Conservation (phyloP, 2,113 vertebrate species). For the Engystomops pustulosus region DNA sequence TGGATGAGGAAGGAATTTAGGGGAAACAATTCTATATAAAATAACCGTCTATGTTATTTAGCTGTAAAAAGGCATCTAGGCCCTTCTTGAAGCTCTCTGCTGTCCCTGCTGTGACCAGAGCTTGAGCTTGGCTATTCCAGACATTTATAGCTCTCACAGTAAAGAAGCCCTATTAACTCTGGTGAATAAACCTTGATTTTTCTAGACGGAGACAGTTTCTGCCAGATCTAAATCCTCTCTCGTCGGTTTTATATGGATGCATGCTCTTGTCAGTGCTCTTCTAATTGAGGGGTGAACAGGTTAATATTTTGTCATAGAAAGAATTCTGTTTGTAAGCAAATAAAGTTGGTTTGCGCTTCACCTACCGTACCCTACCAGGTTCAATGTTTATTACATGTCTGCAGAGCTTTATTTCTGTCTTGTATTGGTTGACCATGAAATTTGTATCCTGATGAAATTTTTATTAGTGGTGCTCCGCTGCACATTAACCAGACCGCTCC, state of each 20-base stretch:
- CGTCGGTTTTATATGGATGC: background rate
- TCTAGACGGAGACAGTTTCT: too few relatives aligned
- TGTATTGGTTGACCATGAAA: constrained; percentile 49
- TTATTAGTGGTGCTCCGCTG: constrained; percentile 40
- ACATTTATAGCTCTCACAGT: too few relatives aligned
- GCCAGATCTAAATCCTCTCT: background rate
- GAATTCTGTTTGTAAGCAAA: background rate
- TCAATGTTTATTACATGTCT: constrained; percentile 4
- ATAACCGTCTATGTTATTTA: too few relatives aligned
- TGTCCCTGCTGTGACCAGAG: too few relatives aligned
- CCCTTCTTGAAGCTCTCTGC: too few relatives aligned
- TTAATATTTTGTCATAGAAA: background rate
- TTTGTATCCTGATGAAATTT: constrained; percentile 53
- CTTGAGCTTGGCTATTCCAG: too few relatives aligned
- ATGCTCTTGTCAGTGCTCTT: background rate
- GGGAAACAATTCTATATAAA: too few relatives aligned
- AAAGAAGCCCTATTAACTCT: too few relatives aligned
- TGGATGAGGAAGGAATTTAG: too few relatives aligned
- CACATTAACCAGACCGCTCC: constrained; percentile 47
- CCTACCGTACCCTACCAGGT: background rate
- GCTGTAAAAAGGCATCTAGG: too few relatives aligned
- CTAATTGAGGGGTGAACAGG: background rate
- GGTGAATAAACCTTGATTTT: too few relatives aligned
- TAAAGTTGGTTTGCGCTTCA: background rate
- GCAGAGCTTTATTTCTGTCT: background rate